Conservation (phyloP, 2,888 invertebrate species). For the Erannis defoliaria region DNA sequence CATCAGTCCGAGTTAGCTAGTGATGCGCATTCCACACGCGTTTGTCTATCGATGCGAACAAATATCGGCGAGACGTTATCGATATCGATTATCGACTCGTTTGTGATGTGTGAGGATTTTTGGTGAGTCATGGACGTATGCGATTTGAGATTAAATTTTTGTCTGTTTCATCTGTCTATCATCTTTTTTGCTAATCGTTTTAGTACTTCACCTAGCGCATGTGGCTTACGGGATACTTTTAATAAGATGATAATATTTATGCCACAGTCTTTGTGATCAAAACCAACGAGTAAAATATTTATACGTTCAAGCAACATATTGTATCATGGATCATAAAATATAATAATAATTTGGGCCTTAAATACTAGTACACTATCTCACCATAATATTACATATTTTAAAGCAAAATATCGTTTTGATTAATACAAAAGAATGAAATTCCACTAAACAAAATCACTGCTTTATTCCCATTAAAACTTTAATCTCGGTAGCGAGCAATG, state of each 20-base stretch:
- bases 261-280: no score
- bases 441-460: slow-evolving; percentile 4
- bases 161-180: slow-evolving; percentile 15
- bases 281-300: no score
- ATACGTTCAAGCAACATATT: no score
- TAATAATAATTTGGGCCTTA: no score
- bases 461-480: slow-evolving; percentile 32
- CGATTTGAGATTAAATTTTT: slow-evolving; percentile 26
- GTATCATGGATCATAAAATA: no score
- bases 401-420: background rate
- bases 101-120: slow-evolving; percentile 47
- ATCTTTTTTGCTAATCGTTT: slow-evolving; percentile 5
- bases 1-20: slow-evolving; percentile 66
- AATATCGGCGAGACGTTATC: slow-evolving; percentile 56
- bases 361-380: no score
- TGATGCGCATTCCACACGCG: slow-evolving; percentile 50
- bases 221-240: background rate
- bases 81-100: slow-evolving; percentile 47
- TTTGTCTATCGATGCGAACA: slow-evolving; percentile 65
- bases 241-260: background rate
- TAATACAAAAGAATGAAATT: background rate
- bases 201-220: background rate
- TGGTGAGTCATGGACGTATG: slow-evolving; percentile 51
- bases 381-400: no score
- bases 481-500: slow-evolving; percentile 60